These are phyloP conservation scores for Netelia fuscicornis DNA, from an alignment of 2,888 invertebrate species.

Conservation along the genomic window DNA sequence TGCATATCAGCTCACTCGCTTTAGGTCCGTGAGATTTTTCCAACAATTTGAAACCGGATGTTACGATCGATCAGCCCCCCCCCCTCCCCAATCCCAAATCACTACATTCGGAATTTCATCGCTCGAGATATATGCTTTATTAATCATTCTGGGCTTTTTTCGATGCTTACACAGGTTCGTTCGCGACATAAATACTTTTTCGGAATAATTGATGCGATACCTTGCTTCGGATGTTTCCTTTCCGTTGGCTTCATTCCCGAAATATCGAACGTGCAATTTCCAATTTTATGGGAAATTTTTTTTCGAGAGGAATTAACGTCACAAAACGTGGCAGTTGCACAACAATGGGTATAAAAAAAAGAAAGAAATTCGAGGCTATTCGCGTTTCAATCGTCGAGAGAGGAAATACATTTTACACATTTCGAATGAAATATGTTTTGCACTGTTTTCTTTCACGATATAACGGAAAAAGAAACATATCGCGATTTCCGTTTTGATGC, in stretches of 20 bases:
- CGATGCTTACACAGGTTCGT: constrained; percentile 43
- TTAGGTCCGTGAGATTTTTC: constrained; percentile 48
- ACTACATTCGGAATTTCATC: constrained; percentile 41
- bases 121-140: constrained; percentile 46
- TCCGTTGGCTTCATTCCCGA: neutral
- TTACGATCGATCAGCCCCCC: constrained; percentile 54
- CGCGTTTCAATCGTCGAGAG: too few species aligned
- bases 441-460: too few species aligned
- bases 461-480: too few species aligned
- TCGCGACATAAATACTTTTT: constrained; percentile 51
- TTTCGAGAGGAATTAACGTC: constrained; percentile 28
- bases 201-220: constrained; percentile 54
- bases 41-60: constrained; percentile 60
- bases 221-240: constrained; percentile 1
- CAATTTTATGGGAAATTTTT: constrained; percentile 9
- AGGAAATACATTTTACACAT: neutral
- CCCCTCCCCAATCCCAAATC: neutral
- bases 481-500: too few species aligned
- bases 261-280: constrained; percentile 21
- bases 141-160: constrained; percentile 58
- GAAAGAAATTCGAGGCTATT: neutral
- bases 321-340: constrained; percentile 12
- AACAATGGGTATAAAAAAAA: neutral
- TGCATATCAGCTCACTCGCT: constrained; percentile 24
- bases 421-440: constrained; percentile 4